Base-by-base conservation (phyloP, 2,888 invertebrate genomes). In the Isotomurus palustris region DNA sequence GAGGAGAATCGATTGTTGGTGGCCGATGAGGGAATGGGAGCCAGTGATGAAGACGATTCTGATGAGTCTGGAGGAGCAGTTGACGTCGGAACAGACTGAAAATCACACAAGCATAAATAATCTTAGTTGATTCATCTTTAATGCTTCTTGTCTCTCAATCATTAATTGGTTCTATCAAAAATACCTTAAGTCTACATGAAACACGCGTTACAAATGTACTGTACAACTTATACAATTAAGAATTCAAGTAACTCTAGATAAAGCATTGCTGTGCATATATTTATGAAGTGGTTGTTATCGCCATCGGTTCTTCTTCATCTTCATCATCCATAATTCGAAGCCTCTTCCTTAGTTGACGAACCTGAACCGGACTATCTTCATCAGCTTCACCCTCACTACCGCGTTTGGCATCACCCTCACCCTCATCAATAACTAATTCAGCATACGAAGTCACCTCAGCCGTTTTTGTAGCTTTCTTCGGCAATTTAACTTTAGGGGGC, bases 41-140 rank as follows among this genome's bases (percentile, higher is more conserved):
- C n/a, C n/a, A 14, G 14, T 25, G 36, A 19, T 28, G 49, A 35
- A 5, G 49, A 49, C 3, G 49, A 49, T 49, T 49, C 49, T 4
- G 49, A 49, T 2, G 49, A 49, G 32, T 49, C 49, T 32, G 49
- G 35, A 3, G 49, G 49, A 21, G 49, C 49, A 3, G 32, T 49
- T n/a, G 49, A 27, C 5, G 49, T 49, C 12, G n/a, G 43, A 22
- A 24, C 43, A 12, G 24, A 17, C 43, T 43, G 43, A 19, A 43
- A 43, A 5, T 17, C 14, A 19, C 19, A 38, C 14, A 32, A 14
- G 14, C 8, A 32, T 10, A 32, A 32, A 32, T 32, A n/a, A n/a
- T n/a, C n/a, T n/a, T n/a, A n/a, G n/a, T n/a, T n/a, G n/a, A n/a
- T n/a, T n/a, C n/a, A n/a, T n/a, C n/a, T n/a, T n/a, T n/a, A n/a